Evolutionary conservation across 2,113 vertebrate species (phyloP).

Genomic region (Macrotis lagotis): DNA sequence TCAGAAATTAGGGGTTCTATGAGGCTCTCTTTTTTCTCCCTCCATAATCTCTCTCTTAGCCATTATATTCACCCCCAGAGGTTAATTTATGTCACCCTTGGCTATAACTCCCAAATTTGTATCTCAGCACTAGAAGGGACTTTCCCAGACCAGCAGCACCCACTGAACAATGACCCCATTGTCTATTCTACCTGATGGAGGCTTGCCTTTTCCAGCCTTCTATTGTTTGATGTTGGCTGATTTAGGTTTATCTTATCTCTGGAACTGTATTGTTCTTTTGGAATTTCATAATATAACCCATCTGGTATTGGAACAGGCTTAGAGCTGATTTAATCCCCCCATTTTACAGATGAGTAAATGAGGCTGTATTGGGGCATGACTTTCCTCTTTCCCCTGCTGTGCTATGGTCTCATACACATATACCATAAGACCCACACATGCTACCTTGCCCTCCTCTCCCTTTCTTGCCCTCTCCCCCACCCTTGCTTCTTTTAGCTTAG

Average conservation of each 20-base stretch:
- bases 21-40: neutral
- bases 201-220: neutral
- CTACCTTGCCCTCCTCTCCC: neutral
- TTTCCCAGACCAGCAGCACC: neutral
- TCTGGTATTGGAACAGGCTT: neutral
- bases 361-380: neutral
- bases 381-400: neutral
- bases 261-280: neutral
- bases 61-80: neutral
- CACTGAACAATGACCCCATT: neutral
- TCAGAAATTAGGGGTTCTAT: too few species aligned
- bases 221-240: neutral
- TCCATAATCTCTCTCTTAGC: neutral
- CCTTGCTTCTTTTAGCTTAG: neutral
- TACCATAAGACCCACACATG: neutral
- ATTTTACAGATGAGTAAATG: neutral
- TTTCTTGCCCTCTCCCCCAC: neutral
- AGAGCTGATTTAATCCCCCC: neutral
- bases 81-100: neutral
- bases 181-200: neutral
- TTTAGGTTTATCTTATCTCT: neutral
- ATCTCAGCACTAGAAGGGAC: neutral
- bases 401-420: neutral
- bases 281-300: neutral
- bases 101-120: neutral